Conservation (phyloP, 2,113 vertebrate species). For the Tachysurus vachellii region DNA sequence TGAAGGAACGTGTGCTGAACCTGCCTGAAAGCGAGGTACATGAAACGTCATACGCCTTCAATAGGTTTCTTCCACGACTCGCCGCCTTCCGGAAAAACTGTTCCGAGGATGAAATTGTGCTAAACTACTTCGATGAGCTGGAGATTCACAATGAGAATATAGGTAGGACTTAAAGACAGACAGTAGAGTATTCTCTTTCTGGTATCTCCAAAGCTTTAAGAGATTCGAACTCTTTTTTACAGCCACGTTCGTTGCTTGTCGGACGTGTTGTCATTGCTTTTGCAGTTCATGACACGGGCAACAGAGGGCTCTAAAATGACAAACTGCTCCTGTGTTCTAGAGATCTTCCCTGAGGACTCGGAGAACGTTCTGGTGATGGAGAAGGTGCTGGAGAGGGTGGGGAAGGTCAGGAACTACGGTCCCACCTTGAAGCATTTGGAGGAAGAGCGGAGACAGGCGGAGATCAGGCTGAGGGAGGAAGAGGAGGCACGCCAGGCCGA, state of each 20-base stretch:
- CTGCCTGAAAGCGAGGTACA: constrained; percentile 79
- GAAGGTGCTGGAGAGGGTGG: constrained; percentile 76
- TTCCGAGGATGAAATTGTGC: constrained; percentile 72
- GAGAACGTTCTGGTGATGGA: constrained; percentile 73
- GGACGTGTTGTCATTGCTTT: background rate
- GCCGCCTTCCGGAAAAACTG: constrained; percentile 74
- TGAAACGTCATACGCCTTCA: constrained; percentile 77
- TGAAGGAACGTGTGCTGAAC: constrained; percentile 84
- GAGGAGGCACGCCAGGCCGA: constrained; percentile 69
- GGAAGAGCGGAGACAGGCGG: constrained; percentile 67
- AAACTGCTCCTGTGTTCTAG: constrained; percentile 62
- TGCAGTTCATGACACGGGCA: background rate
- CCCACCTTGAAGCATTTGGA: constrained; percentile 75
- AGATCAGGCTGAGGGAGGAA: constrained; percentile 70
- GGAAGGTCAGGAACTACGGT: constrained; percentile 82
- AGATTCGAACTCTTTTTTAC: background rate
- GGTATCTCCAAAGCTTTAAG: background rate
- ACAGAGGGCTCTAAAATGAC: background rate
- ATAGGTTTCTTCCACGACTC: constrained; percentile 75
- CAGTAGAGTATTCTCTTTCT: background rate
- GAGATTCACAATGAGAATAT: constrained; percentile 77
- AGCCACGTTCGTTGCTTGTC: background rate
- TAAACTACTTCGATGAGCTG: constrained; percentile 86
- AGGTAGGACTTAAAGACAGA: constrained; percentile 69
- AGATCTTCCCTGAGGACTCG: constrained; percentile 74